A percentile compares a stretch with the other conserved stretches of the same genome.
Conservation (phyloP, 1,140 invertebrate genomes). For the Ostrea edulis region DNA sequence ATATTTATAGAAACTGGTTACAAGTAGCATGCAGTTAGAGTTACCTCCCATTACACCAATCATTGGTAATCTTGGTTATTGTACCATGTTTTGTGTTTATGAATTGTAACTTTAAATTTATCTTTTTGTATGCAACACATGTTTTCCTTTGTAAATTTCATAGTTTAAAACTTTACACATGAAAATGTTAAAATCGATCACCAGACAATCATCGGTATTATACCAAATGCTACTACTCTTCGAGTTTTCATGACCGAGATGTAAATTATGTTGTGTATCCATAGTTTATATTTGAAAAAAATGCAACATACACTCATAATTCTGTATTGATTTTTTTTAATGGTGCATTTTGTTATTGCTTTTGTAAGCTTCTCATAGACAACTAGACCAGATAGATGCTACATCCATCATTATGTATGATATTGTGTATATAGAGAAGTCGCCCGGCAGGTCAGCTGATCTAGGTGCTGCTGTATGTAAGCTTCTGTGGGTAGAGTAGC, state of each 20-base stretch:
- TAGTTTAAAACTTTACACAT: background rate
- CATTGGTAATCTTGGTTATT: background rate
- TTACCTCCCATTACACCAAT: background rate
- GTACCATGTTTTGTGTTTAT: background rate
- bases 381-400: slow-evolving; percentile 24
- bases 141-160: background rate
- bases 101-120: background rate
- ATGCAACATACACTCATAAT: background rate
- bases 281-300: slow-evolving; percentile 17
- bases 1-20: background rate
- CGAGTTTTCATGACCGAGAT: background rate
- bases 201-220: slow-evolving; percentile 19
- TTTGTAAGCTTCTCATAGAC: slow-evolving; percentile 29
- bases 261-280: background rate
- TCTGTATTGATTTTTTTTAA: slow-evolving; percentile 18
- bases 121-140: background rate
- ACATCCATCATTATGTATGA: slow-evolving; percentile 1
- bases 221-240: background rate
- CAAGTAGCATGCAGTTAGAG: background rate
- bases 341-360: slow-evolving; percentile 30
- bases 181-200: background rate
- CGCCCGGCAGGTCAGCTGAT: background rate
- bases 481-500: slow-evolving; percentile 10
- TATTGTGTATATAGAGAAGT: background rate
- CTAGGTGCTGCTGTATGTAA: slow-evolving; percentile 13